Base-by-base conservation (phyloP, 2,113 vertebrate genomes). In the Casuarius casuarius region DNA sequence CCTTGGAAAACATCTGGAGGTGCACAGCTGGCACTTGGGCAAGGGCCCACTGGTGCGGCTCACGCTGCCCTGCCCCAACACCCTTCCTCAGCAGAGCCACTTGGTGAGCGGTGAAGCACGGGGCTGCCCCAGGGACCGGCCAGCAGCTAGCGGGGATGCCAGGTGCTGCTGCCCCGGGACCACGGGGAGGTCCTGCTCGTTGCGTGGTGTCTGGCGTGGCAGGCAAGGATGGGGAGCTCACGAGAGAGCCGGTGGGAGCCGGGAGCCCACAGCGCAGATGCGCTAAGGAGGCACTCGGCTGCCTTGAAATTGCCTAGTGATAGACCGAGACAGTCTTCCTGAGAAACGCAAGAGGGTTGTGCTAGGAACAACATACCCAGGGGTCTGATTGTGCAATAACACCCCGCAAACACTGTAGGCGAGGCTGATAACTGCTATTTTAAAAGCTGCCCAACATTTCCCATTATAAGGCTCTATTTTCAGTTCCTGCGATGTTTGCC, bases 161-260 rank as follows among this genome's bases (percentile, higher is more conserved):
- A 3, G 33, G 79, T 10, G 9, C 42, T 82, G 80, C 4, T 35
- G 21, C 5, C 21, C 8, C 28, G 21, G 10, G 29, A 3, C 3
- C 56, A 38, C 4, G 1, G n/a, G 13, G 11, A 46, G 5, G 17
- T 38, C 38, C 0, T 0, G 28, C 22, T 54, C 42, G 15, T 5
- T 52, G 4, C 1, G 4, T 38, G 25, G 42, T 42, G 46, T 3
- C 38, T 28, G 22, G 29, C n/a, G 10, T 33, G 20, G 14, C 2
- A 0, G 58, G 15, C 5, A 17, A 1, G 1, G 44, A 26, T 40
- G 70, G 15, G 38, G 23, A 74, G 22, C 10, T 71, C 29, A 29
- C n/a, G 20, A 4, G 48, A 51, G 3, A n/a, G 3, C 17, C 40
- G 3, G 0, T 21, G 18, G 15, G 7, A 92, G 17, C 35, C 68